Conservation (phyloP, 2,888 invertebrate genomes). For the Antheraea assamensis region DNA sequence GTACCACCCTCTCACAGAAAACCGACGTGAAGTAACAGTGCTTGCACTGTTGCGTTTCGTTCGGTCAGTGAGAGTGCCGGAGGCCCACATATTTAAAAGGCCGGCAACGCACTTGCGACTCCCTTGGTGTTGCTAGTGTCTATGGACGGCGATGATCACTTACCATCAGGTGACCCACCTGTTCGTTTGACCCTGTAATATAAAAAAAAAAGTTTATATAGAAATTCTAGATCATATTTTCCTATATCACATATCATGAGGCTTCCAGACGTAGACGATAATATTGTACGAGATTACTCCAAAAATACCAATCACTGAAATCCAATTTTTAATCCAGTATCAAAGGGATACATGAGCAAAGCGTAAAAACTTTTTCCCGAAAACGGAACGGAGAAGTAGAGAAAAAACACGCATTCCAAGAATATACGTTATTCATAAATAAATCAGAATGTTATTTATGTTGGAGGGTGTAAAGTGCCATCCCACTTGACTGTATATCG, state of each 20-base stretch:
- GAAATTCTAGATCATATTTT: neutral
- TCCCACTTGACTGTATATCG: constrained; percentile 28
- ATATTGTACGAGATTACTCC: neutral
- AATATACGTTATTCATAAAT: constrained; percentile 28
- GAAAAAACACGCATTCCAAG: constrained; percentile 8
- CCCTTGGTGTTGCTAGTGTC: too few species aligned
- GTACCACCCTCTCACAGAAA: too few species aligned
- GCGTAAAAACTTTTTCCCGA: neutral
- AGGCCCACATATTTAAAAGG: too few species aligned
- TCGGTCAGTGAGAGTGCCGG: too few species aligned
- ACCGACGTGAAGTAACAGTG: too few species aligned
- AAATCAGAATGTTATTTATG: constrained; percentile 31
- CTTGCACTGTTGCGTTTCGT: too few species aligned
- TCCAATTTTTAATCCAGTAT: neutral
- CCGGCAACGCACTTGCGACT: too few species aligned
- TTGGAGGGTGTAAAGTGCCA: constrained; percentile 27
- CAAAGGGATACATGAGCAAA: neutral
- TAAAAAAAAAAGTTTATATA: too few species aligned
- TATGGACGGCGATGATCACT: too few species aligned
- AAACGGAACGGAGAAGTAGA: neutral
- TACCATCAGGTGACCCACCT: too few species aligned
- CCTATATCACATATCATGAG: neutral
- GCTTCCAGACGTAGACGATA: neutral
- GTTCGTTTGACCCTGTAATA: too few species aligned
- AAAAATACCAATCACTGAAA: neutral